phyloP scores from a whole-genome alignment of 2,888 invertebrate genomes.

The Papilio protenor region DNA sequence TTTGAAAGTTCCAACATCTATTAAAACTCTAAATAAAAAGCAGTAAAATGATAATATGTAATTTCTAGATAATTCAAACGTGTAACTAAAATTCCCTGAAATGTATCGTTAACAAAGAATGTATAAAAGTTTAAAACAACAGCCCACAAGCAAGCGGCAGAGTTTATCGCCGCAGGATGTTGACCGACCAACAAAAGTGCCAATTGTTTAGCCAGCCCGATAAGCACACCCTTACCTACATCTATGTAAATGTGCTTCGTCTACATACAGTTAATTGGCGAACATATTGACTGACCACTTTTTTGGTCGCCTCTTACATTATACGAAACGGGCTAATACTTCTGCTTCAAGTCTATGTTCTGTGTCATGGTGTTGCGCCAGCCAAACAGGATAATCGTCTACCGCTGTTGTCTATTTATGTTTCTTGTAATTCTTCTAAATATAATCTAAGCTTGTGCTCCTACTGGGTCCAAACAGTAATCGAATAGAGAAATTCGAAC shows the following conservation, averaged over 20 bases:
- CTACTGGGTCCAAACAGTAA: too few relatives aligned
- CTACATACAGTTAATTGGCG: background rate
- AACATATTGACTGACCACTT: background rate
- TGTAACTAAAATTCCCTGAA: background rate
- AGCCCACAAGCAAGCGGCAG: slow-evolving; percentile 40
- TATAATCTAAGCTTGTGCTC: too few relatives aligned
- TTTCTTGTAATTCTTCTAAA: too few relatives aligned
- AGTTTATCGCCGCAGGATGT: slow-evolving; percentile 72
- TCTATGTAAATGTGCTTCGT: background rate
- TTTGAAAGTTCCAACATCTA: background rate
- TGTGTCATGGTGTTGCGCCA: too few relatives aligned
- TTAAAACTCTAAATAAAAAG: background rate
- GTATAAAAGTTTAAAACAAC: slow-evolving; percentile 33
- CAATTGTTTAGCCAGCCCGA: slow-evolving; percentile 72
- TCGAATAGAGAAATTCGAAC: too few relatives aligned
- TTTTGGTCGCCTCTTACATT: background rate
- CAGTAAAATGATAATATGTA: background rate
- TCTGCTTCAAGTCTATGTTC: background rate
- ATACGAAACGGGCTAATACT: background rate
- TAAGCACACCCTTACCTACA: slow-evolving; percentile 52
- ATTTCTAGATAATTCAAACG: background rate
- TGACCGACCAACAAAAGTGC: slow-evolving; percentile 64
- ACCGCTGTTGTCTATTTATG: too few relatives aligned
- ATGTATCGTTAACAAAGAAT: background rate
- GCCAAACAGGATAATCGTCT: too few relatives aligned